Conservation (phyloP, 1,140 invertebrate species). For the Pseudoatta argentina region DNA sequence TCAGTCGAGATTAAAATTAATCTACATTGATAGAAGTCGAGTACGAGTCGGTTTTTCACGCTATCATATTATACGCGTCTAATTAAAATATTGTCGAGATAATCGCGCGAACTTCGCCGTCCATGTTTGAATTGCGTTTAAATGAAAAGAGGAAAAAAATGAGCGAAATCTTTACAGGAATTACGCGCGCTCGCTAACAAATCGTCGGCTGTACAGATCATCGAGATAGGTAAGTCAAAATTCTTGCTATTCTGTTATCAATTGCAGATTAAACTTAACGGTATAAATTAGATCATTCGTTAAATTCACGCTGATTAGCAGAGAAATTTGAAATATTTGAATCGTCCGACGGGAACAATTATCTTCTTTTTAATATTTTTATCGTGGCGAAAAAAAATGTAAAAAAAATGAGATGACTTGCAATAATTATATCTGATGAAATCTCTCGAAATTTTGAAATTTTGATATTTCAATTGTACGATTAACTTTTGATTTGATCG, state of each 20-base stretch:
- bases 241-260: background rate
- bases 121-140: background rate
- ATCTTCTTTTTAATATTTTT: background rate
- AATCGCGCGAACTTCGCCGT: background rate
- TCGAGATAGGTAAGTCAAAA: conserved; percentile 88
- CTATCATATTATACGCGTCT: background rate
- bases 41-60: background rate
- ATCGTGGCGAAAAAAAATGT: background rate
- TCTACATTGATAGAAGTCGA: too few species aligned
- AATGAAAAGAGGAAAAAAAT: background rate
- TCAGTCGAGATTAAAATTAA: too few species aligned
- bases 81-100: background rate
- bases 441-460: background rate
- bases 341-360: background rate
- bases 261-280: too few species aligned
- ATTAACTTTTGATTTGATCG: too few species aligned
- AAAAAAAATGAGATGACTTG: background rate
- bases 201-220: conserved; percentile 89
- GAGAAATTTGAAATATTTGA: background rate
- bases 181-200: conserved; percentile 87
- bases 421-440: background rate
- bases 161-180: conserved; percentile 86
- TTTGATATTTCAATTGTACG: too few species aligned
- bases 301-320: background rate
- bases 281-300: too few species aligned